Evolutionary conservation across 1,140 invertebrate genomes (phyloP).

Genomic region (Nilaparvata lugens): DNA sequence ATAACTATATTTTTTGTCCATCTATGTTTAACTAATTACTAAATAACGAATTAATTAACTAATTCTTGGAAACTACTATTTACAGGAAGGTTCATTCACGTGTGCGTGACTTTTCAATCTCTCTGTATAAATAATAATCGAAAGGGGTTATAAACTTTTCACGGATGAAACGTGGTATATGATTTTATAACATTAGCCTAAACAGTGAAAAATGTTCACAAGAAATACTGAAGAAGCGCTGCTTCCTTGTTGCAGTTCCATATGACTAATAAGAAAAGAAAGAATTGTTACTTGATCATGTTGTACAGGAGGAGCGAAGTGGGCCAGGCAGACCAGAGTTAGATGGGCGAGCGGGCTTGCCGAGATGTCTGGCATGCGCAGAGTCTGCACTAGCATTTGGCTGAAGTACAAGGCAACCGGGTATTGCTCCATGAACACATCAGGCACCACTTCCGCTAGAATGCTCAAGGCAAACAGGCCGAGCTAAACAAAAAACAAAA

Average conservation of each 20-base stretch:
- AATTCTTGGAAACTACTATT: too few species aligned
- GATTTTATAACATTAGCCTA: too few species aligned
- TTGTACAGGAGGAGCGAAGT: slow-evolving; percentile 47
- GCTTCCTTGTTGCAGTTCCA: neutral
- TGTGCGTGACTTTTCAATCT: too few species aligned
- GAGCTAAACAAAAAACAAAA: slow-evolving; percentile 39
- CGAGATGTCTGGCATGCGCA: slow-evolving; percentile 39
- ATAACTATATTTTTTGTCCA: too few species aligned
- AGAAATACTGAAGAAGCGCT: too few species aligned
- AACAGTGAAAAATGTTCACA: too few species aligned
- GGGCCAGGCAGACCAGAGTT: slow-evolving; percentile 47
- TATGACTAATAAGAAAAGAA: slow-evolving; percentile 1
- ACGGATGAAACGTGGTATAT: too few species aligned
- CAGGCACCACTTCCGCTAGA: slow-evolving; percentile 48
- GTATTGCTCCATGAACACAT: slow-evolving; percentile 34
- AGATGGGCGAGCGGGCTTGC: slow-evolving; percentile 46
- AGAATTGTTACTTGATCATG: slow-evolving; percentile 40
- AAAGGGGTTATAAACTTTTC: too few species aligned
- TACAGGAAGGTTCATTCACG: too few species aligned
- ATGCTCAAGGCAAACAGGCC: slow-evolving; percentile 54
- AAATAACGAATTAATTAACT: too few species aligned
- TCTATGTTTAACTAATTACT: too few species aligned
- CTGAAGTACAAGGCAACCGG: slow-evolving; percentile 12
- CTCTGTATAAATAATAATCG: too few species aligned
- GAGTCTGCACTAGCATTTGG: slow-evolving; percentile 42